Evolutionary conservation across 2,113 vertebrate species (phyloP).

Genomic region (Lycaon pictus): DNA sequence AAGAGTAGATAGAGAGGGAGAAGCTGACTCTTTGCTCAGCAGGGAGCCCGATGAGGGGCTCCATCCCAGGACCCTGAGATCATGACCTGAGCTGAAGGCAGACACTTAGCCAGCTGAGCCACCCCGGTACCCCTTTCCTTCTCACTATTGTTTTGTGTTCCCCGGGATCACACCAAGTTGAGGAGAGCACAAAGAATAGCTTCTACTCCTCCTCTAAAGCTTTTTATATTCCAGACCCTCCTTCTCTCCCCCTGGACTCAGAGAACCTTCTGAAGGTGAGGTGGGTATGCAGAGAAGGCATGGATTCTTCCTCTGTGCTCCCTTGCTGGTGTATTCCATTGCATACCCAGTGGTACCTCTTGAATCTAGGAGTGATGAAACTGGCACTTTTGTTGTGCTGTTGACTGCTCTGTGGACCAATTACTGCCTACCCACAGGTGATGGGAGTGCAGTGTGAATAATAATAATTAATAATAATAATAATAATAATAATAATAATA

Average conservation of each 20-base stretch:
- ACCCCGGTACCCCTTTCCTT: not conserved
- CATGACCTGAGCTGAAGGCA: not conserved
- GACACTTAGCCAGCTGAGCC: not conserved
- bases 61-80: not conserved
- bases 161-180: not conserved
- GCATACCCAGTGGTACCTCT: not conserved
- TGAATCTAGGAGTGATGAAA: not conserved
- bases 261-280: not conserved
- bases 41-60: not conserved
- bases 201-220: not conserved
- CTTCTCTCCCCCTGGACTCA: not conserved
- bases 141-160: not conserved
- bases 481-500: too few relatives aligned
- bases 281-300: too few relatives aligned
- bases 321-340: not conserved
- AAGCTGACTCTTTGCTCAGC: not conserved
- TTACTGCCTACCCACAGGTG: not conserved
- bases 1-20: not conserved
- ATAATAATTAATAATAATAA: too few relatives aligned
- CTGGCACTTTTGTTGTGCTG: not conserved
- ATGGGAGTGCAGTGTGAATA: not conserved
- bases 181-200: not conserved
- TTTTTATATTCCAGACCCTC: not conserved
- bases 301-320: not conserved
- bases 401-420: not conserved